phyloP scores from a whole-genome alignment of 2,113 vertebrate genomes.

The Chinchilla lanigera region DNA sequence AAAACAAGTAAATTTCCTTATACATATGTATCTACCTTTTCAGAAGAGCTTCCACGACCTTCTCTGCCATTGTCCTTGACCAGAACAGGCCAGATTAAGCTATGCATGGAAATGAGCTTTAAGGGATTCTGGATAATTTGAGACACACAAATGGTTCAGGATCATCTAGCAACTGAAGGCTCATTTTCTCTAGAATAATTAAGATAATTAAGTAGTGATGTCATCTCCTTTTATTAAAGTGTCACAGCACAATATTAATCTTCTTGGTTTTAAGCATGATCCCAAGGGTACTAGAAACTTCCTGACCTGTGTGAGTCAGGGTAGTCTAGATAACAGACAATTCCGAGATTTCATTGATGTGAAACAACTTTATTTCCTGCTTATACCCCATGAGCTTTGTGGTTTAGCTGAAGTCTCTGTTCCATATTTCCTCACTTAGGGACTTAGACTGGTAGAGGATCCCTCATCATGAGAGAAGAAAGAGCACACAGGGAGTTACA shows the following conservation, averaged over 20 bases:
- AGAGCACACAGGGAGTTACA: not conserved
- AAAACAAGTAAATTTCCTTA: not conserved
- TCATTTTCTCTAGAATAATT: not conserved
- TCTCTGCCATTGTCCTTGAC: not conserved
- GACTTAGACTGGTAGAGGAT: not conserved
- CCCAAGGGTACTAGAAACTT: not conserved
- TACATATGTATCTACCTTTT: not conserved
- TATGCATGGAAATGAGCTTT: not conserved
- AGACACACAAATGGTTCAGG: not conserved
- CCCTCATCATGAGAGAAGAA: not conserved
- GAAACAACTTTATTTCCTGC: not conserved
- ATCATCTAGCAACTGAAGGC: not conserved
- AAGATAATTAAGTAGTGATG: not conserved
- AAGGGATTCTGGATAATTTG: not conserved
- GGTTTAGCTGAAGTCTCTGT: not conserved
- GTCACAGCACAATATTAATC: not conserved
- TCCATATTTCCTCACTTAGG: not conserved
- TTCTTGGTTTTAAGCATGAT: not conserved
- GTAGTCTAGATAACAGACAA: not conserved
- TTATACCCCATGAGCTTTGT: not conserved
- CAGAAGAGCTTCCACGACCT: not conserved
- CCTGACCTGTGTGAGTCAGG: not conserved
- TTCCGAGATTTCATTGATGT: not conserved
- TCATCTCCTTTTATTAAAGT: not conserved
- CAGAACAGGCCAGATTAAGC: not conserved